phyloP scores from a whole-genome alignment of 2,888 invertebrate species.

The Agrochola lychnidis region DNA sequence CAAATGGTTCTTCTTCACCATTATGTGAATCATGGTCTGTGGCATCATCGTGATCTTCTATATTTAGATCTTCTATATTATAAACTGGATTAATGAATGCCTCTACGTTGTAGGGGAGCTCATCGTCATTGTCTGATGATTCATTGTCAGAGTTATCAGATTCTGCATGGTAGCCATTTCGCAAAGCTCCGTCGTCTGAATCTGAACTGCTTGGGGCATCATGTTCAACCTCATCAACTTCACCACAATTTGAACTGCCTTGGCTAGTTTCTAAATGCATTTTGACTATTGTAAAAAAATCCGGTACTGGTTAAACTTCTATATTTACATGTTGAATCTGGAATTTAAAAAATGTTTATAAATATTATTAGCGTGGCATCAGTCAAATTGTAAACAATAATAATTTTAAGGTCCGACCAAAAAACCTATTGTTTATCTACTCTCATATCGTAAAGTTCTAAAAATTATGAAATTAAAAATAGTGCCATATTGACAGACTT shows the following conservation, averaged over 20 bases:
- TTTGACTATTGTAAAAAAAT: not conserved
- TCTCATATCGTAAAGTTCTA: too few species aligned
- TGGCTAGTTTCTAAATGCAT: slow-evolving; percentile 15
- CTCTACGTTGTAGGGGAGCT: not conserved
- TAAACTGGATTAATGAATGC: not conserved
- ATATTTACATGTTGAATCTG: slow-evolving; percentile 26
- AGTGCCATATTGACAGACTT: too few species aligned
- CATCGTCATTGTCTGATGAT: not conserved
- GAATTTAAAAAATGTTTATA: not conserved
- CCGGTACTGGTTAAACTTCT: not conserved
- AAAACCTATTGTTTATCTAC: not conserved
- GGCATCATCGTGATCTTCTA: not conserved
- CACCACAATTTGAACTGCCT: not conserved
- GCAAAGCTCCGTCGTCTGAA: not conserved
- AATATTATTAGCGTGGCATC: not conserved
- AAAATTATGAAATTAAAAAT: too few species aligned
- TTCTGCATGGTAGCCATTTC: not conserved
- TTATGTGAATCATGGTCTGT: not conserved
- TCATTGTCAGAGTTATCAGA: slow-evolving; percentile 10
- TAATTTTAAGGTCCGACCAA: not conserved
- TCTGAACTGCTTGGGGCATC: slow-evolving; percentile 22
- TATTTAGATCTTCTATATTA: not conserved
- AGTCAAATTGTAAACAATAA: not conserved
- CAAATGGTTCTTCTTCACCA: not conserved
- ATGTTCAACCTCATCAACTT: too few species aligned